These are phyloP conservation scores for Sternotherus odoratus DNA, from an alignment of 2,797 vertebrate species.

Conservation along the genomic window DNA sequence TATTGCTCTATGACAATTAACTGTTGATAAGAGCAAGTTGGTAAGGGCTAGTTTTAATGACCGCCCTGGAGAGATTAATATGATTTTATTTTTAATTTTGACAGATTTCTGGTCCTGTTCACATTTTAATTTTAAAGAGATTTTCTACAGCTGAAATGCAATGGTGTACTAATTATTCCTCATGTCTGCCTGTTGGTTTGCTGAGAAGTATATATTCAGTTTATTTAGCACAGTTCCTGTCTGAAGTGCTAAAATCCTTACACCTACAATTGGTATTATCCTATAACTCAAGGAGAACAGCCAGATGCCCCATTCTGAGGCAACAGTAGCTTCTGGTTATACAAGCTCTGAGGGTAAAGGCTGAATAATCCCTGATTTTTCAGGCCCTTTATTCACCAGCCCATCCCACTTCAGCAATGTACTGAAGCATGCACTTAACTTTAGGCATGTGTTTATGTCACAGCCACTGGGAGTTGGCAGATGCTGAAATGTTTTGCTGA, in stretches of 20 bases:
- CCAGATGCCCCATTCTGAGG: neutral
- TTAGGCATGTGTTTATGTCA: slow-evolving; percentile 35
- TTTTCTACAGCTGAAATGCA: neutral
- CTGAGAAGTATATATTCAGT: slow-evolving; percentile 20
- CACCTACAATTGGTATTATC: neutral
- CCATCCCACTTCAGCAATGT: neutral
- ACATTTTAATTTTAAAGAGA: slow-evolving; percentile 22
- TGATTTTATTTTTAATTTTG: neutral
- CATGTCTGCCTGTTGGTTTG: neutral
- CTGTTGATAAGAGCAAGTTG: neutral
- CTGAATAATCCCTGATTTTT: neutral
- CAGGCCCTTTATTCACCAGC: neutral
- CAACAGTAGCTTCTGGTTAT: neutral
- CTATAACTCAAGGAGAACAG: neutral
- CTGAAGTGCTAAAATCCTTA: neutral
- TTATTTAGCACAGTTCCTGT: slow-evolving; percentile 55
- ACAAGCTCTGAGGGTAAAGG: neutral
- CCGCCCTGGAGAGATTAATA: neutral
- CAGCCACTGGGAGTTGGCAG: neutral
- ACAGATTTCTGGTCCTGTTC: slow-evolving; percentile 1
- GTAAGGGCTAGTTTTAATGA: neutral
- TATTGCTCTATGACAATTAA: neutral
- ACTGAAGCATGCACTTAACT: neutral
- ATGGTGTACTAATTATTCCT: slow-evolving; percentile 20
- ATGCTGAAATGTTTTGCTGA: neutral